These are phyloP conservation scores for Rhynchomys soricoides DNA, from an alignment of 2,113 vertebrate species.

Conservation along the genomic window DNA sequence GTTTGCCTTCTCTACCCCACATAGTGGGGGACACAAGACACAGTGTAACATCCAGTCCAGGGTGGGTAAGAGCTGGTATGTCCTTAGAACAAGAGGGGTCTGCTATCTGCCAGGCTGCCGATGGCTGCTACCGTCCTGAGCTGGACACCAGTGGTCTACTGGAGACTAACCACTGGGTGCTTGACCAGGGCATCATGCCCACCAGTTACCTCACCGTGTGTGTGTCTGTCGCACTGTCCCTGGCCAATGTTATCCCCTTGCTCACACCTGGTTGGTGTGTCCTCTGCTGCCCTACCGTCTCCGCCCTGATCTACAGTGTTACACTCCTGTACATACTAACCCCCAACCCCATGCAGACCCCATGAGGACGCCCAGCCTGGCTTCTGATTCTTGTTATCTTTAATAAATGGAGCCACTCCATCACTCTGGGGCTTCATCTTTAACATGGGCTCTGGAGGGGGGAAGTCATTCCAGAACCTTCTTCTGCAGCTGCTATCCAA, in stretches of 20 bases:
- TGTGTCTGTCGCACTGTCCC: accelerated
- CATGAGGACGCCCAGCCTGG: neutral
- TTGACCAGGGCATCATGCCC: neutral
- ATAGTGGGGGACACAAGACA: neutral
- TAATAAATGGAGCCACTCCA: conserved; percentile 65
- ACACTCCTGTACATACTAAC: neutral
- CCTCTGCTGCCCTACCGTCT: neutral
- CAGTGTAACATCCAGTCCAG: too few species aligned
- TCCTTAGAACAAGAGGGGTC: neutral
- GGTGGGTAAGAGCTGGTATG: too few species aligned
- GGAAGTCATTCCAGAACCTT: neutral
- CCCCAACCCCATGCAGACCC: neutral
- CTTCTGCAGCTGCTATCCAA: neutral
- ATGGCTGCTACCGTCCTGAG: neutral
- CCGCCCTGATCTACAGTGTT: conserved; percentile 68
- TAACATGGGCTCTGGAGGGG: neutral
- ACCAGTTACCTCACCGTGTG: conserved; percentile 25
- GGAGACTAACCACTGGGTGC: neutral
- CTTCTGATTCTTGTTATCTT: conserved; percentile 24
- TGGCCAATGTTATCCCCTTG: neutral
- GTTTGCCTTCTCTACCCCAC: neutral
- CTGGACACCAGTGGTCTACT: neutral
- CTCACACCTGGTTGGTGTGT: neutral
- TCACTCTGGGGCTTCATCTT: accelerated
- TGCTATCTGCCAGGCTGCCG: neutral